A percentile compares a stretch with the other conserved stretches of the same genome.
Evolutionary conservation across 2,797 vertebrate species (phyloP).

Genomic region (Tauraco hartlaubi): DNA sequence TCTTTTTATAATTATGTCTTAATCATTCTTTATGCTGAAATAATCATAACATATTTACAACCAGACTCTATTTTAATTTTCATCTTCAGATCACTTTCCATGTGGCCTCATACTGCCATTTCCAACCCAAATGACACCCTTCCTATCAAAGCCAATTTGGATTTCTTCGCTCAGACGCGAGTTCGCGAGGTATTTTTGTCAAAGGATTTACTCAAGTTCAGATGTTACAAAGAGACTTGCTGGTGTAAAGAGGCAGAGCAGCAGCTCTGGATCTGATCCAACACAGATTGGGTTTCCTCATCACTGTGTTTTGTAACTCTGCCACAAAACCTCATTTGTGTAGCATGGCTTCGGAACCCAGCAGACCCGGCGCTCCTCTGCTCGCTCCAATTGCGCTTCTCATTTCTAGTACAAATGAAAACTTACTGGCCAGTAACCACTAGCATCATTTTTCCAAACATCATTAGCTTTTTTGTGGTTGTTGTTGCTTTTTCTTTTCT

Average conservation of each 20-base stretch:
- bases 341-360: not conserved
- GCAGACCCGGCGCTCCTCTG: not conserved
- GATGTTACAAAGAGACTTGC: conserved; percentile 31
- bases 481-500: not conserved
- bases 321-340: conserved; percentile 50
- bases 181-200: conserved; percentile 57
- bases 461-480: not conserved
- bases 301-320: conserved; percentile 62
- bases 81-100: conserved; percentile 57
- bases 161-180: conserved; percentile 73
- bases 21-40: conserved; percentile 67
- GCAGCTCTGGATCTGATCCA: conserved; percentile 28
- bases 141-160: conserved; percentile 62
- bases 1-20: conserved; percentile 64
- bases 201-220: conserved; percentile 42
- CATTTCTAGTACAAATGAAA: not conserved
- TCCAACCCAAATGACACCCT: conserved; percentile 48
- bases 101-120: conserved; percentile 72
- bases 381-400: not conserved
- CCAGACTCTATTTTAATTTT: conserved; percentile 59
- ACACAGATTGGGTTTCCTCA: conserved; percentile 48
- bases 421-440: not conserved
- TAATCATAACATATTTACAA: conserved; percentile 70
- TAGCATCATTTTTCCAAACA: not conserved
- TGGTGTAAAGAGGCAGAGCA: conserved; percentile 22